Base-by-base conservation (phyloP, 2,888 invertebrate genomes). In the Agriopis aurantiaria region DNA sequence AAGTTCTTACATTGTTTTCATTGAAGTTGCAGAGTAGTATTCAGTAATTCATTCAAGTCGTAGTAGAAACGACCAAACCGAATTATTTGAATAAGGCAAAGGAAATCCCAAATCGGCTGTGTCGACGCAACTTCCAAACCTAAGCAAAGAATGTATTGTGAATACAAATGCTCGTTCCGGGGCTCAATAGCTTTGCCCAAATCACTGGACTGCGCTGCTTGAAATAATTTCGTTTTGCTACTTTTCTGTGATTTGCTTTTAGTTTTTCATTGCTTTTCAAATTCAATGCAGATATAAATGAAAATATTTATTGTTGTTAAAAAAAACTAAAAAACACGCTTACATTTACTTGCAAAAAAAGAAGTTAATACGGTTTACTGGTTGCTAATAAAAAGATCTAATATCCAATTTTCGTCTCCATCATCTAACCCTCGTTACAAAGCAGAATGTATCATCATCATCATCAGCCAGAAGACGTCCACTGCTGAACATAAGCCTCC, bases 151-250 rank as follows among this genome's bases (percentile, higher is more conserved):
- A 79, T 78, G 76, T 79, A 82, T 81, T 79, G 81, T 82, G 82
- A 82, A 82, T 82, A 82, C 82, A 81, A 82, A 82, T 82, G 82
- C 75, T 75, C 79, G 76, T 73, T 78, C 77, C 80, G 75, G 48
- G 63, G 59, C 79, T 79, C 77, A 75, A 78, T 78, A 78, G 78
- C 78, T 79, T 78, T 80, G 78, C 78, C 80, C 81, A 81, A 82
- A 82, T 82, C 82, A 80, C 79, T 79, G 72, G 73, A 75, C 76
- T 74, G 75, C 76, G 75, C 75, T 80, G 75, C 80, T 78, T 79
- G 73, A 75, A 80, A 81, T 77, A 76, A 74, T 65, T 66, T 66
- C 64, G 74, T 80, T 78, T 78, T 71, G 68, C 68, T 73, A 45
- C 56, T 60, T 71, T 71, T 55, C 72, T 79, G 69, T 72, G 68